A percentile compares a stretch with the other conserved stretches of the same genome.
Evolutionary conservation across 2,888 invertebrate species (phyloP).

Genomic region (Scaeva pyrastri): DNA sequence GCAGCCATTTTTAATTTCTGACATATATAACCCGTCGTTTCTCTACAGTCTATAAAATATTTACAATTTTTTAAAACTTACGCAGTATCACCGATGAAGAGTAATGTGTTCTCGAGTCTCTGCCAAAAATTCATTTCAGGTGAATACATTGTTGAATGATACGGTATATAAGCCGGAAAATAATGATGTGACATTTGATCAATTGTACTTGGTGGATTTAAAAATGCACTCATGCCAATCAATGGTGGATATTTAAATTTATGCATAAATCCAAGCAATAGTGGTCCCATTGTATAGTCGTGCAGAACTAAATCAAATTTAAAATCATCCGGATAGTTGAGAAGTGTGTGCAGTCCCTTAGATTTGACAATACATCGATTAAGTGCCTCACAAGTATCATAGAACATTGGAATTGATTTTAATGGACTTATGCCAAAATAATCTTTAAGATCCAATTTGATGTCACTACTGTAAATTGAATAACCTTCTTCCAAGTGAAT

Average conservation of each 20-base stretch:
- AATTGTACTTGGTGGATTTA: slow-evolving; percentile 76
- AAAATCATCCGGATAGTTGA: slow-evolving; percentile 79
- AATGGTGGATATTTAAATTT: slow-evolving; percentile 81
- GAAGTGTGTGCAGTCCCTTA: slow-evolving; percentile 76
- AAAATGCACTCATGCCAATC: slow-evolving; percentile 78
- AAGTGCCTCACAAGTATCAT: neutral
- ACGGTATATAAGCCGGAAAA: slow-evolving; percentile 78
- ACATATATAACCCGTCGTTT: neutral
- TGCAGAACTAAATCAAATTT: slow-evolving; percentile 80
- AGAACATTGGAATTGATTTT: slow-evolving; percentile 32
- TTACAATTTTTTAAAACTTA: slow-evolving; percentile 47
- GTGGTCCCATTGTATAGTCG: slow-evolving; percentile 80
- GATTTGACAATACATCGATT: slow-evolving; percentile 59
- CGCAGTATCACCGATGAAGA: slow-evolving; percentile 76
- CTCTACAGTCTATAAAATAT: neutral
- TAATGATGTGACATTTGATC: slow-evolving; percentile 78
- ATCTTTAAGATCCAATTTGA: neutral
- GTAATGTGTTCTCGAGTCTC: slow-evolving; percentile 77
- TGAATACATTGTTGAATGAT: slow-evolving; percentile 70
- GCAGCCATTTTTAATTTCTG: neutral
- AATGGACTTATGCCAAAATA: slow-evolving; percentile 53
- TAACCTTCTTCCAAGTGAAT: slow-evolving; percentile 79
- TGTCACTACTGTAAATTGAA: slow-evolving; percentile 51
- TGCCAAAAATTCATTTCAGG: slow-evolving; percentile 78
- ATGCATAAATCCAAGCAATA: slow-evolving; percentile 79